Evolutionary conservation across 92 coral and sea anemone genomes (phyloP), one percentile per base, ranked within the genome.

Genomic region (Zoanthus gigantus): DNA sequence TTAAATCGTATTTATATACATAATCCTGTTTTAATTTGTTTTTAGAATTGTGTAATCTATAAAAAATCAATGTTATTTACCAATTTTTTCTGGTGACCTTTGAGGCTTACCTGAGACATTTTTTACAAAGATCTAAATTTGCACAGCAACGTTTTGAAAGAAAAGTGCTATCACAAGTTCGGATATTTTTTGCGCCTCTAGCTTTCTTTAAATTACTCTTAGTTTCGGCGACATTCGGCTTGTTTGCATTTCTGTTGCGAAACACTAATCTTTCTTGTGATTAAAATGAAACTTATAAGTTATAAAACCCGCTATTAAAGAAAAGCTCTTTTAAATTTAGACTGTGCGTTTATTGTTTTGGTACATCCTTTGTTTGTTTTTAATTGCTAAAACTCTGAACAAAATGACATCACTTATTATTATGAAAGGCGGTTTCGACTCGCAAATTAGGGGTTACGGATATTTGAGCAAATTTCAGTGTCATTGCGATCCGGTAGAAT

Each of bases 201-300:
- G 17, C 46, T 69, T 52, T 10, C 47, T 65, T 44, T 9, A 66
- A 60, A 81, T 81, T 71, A 66, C 45, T 63, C 44, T 47, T 52
- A 79, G 12, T 50, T 50, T 57, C 30, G 60, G 17, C 47, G 13
- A 45, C 16, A 17, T 66, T 46, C 53, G 45, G 60, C 85, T 66
- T 81, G 75, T 81, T 66, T 81, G 85, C 66, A 46, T 66, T 45
- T 65, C 60, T 46, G 74, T 81, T 23, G 75, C 66, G 60, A n/a
- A 81, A 81, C 56, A 54, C 73, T 65, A 66, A 81, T 68, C 74
- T 81, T 81, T 81, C 74, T 66, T 58, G 75, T 81, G 85, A 81
- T 81, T 81, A 81, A 81, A 67, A 81, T 5, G 75, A 81, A 81
- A 81, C 85, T 81, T 81, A 48, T 81, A 67, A 81, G 85, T 81